Conservation (phyloP, 2,797 vertebrate genomes). For the Thaleichthys pacificus region DNA sequence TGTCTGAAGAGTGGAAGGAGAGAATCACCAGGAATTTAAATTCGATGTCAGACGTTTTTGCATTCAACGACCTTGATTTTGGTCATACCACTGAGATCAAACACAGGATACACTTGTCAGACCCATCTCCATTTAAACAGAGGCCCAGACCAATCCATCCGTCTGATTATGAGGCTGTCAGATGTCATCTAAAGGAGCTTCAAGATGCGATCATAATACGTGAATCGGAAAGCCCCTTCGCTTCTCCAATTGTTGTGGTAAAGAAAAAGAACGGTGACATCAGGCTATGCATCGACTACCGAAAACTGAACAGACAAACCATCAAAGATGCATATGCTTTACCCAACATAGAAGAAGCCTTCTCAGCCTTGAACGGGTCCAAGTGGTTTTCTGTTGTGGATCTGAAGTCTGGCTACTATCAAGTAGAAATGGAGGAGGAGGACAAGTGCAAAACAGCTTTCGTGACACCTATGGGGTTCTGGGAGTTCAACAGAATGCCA, state of each 20-base stretch:
- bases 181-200: slow-evolving; percentile 19
- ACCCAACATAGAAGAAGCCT: neutral
- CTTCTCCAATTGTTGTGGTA: slow-evolving; percentile 25
- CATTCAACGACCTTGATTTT: too few relatives aligned
- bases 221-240: slow-evolving; percentile 22
- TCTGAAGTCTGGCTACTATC: neutral
- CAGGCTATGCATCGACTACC: slow-evolving; percentile 16
- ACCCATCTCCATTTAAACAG: slow-evolving; percentile 13
- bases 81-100: neutral
- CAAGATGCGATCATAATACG: slow-evolving; percentile 16
- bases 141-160: slow-evolving; percentile 5
- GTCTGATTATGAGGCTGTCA: slow-evolving; percentile 11
- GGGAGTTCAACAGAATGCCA: neutral
- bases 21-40: too few relatives aligned
- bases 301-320: slow-evolving; percentile 17
- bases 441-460: neutral
- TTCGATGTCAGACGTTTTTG: neutral
- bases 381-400: neutral
- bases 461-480: slow-evolving; percentile 4
- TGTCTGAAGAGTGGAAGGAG: too few relatives aligned
- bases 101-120: slow-evolving; percentile 4
- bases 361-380: neutral
- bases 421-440: neutral
- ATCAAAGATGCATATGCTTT: neutral
- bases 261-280: neutral